A percentile compares a stretch with the other conserved stretches of the same genome.
Conservation (phyloP, 2,113 vertebrate genomes). For the Bos javanicus region DNA sequence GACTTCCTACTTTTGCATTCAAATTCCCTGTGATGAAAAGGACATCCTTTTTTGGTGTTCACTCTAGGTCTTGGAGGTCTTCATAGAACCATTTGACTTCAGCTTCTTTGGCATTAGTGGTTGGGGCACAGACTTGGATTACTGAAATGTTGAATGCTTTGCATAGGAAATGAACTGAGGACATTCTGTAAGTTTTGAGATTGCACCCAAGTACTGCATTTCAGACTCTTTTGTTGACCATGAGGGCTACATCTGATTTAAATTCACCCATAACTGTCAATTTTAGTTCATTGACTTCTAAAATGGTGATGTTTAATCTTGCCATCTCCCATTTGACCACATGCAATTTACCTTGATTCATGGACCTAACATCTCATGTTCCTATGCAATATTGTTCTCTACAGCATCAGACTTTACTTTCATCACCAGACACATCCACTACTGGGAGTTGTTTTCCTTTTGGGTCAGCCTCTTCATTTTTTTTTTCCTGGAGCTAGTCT, state of each 20-base stretch:
- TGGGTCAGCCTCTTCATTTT: background rate
- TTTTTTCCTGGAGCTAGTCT: background rate
- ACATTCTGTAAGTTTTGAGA: background rate
- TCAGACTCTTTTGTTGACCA: background rate
- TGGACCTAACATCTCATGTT: background rate
- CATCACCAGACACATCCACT: background rate
- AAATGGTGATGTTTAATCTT: background rate
- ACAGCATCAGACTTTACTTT: background rate
- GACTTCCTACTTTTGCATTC: background rate
- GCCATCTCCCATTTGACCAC: background rate
- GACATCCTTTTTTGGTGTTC: background rate
- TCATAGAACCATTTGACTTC: background rate
- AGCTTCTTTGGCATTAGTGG: background rate
- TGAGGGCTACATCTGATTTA: background rate
- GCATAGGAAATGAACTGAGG: background rate
- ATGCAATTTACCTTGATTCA: background rate
- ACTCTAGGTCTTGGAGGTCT: background rate
- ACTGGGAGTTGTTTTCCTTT: background rate
- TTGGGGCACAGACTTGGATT: background rate
- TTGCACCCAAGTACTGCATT: background rate
- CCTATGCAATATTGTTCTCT: background rate
- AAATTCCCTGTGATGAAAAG: background rate
- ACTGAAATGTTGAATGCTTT: background rate
- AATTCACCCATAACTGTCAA: background rate
- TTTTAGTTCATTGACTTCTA: background rate